These are phyloP conservation scores for Triplophysa rosa DNA, from an alignment of 2,113 vertebrate genomes.

Conservation along the genomic window DNA sequence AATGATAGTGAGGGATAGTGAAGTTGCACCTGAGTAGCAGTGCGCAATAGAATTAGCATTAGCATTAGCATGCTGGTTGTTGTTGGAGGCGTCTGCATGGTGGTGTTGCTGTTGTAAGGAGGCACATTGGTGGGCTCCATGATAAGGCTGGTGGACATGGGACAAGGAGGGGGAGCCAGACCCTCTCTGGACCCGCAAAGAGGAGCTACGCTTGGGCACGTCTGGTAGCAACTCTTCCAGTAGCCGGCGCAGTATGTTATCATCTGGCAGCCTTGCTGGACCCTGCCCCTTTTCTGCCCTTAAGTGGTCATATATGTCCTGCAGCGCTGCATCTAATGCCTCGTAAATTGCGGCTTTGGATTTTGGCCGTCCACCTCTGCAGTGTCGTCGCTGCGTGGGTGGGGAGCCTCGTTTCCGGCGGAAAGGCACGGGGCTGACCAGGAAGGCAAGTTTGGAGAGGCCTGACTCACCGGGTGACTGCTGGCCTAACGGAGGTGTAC, in stretches of 20 bases:
- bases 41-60: slow-evolving; percentile 73
- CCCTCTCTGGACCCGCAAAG: slow-evolving; percentile 75
- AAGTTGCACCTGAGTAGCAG: slow-evolving; percentile 88
- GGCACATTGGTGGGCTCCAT: slow-evolving; percentile 78
- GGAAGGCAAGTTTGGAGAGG: slow-evolving; percentile 94
- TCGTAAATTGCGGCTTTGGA: slow-evolving; percentile 89
- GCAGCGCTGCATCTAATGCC: slow-evolving; percentile 90
- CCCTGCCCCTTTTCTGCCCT: slow-evolving; percentile 85
- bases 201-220: slow-evolving; percentile 94
- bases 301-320: slow-evolving; percentile 97
- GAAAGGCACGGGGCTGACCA: slow-evolving; percentile 99
- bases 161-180: slow-evolving; percentile 65
- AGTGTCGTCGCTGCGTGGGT: slow-evolving; percentile 78
- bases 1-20: not conserved
- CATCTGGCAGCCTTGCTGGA: slow-evolving; percentile 86
- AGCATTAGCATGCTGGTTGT: slow-evolving; percentile 75
- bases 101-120: slow-evolving; percentile 82
- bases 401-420: slow-evolving; percentile 88
- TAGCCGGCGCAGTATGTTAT: slow-evolving; percentile 90
- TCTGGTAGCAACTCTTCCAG: slow-evolving; percentile 94
- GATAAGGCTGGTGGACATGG: slow-evolving; percentile 69
- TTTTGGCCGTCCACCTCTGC: slow-evolving; percentile 73
- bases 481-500: slow-evolving; percentile 72
- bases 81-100: slow-evolving; percentile 79
- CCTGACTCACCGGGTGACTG: slow-evolving; percentile 78